Percentiles rank a stretch among this genome's conserved stretches.
Evolutionary conservation across 2,888 invertebrate species (phyloP).

Genomic region (Tupiocoris notatus): DNA sequence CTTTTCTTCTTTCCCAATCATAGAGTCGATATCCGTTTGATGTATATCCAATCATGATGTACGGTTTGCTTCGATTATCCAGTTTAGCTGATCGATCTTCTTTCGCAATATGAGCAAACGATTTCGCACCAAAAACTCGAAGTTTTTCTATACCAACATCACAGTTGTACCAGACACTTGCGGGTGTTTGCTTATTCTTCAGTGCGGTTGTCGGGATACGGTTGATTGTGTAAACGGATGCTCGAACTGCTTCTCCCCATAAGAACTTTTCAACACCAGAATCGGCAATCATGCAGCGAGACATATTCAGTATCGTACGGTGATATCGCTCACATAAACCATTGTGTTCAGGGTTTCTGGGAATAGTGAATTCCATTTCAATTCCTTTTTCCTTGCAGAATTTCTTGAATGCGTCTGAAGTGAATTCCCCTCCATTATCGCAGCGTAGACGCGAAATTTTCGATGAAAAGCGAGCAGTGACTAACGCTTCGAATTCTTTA

Average conservation of each 20-base stretch:
- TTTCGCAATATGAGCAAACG: slow-evolving; percentile 36
- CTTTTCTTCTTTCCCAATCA: background rate
- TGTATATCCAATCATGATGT: slow-evolving; percentile 32
- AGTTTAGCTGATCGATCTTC: slow-evolving; percentile 37
- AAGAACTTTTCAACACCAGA: slow-evolving; percentile 47
- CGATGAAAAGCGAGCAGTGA: background rate
- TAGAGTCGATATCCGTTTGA: slow-evolving; percentile 21
- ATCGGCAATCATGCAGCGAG: slow-evolving; percentile 49
- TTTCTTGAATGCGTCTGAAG: slow-evolving; percentile 48
- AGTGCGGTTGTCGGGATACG: slow-evolving; percentile 3
- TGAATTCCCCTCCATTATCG: slow-evolving; percentile 50
- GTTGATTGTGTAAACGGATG: slow-evolving; percentile 48
- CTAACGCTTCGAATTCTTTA: slow-evolving; percentile 46
- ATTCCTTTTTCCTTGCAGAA: slow-evolving; percentile 49
- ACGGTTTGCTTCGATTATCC: slow-evolving; percentile 25
- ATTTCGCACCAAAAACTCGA: background rate
- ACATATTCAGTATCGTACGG: slow-evolving; percentile 50
- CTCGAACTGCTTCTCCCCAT: slow-evolving; percentile 49
- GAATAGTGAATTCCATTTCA: slow-evolving; percentile 48
- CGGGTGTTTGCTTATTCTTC: slow-evolving; percentile 30
- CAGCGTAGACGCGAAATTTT: slow-evolving; percentile 49
- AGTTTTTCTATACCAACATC: slow-evolving; percentile 25
- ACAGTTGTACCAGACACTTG: slow-evolving; percentile 34
- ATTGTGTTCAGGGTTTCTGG: slow-evolving; percentile 51
- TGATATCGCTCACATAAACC: slow-evolving; percentile 50